These are phyloP conservation scores for Dendrocincla fuliginosa DNA, from an alignment of 2,797 vertebrate species.

Conservation along the genomic window DNA sequence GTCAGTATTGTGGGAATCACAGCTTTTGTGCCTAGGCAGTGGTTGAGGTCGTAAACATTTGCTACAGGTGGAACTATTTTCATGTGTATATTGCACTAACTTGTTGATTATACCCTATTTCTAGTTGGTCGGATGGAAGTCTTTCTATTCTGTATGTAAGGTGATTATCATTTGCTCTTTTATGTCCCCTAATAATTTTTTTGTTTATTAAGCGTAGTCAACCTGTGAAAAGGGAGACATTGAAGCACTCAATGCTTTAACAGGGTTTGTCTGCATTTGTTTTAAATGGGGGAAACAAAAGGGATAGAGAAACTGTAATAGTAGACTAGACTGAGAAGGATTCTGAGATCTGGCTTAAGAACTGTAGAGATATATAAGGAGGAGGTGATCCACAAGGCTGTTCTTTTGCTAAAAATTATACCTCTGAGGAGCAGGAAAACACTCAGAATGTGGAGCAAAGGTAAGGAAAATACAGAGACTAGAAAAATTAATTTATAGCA, in stretches of 20 bases:
- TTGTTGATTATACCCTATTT: neutral
- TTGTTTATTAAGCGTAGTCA: neutral
- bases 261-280: neutral
- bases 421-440: neutral
- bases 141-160: constrained; percentile 25
- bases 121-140: neutral
- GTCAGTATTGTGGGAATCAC: neutral
- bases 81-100: neutral
- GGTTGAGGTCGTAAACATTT: neutral
- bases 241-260: neutral
- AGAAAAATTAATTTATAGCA: neutral
- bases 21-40: neutral
- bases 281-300: fast-evolving
- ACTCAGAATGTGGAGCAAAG: neutral
- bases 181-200: neutral
- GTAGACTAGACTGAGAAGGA: neutral
- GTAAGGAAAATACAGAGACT: neutral
- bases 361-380: neutral
- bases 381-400: neutral
- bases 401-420: neutral
- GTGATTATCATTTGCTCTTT: neutral
- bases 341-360: neutral
- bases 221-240: neutral
- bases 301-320: neutral
- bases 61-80: neutral